A percentile compares a stretch with the other conserved stretches of the same genome.
Conservation (phyloP, 2,113 vertebrate genomes). For the Ceuthmochares aereus region DNA sequence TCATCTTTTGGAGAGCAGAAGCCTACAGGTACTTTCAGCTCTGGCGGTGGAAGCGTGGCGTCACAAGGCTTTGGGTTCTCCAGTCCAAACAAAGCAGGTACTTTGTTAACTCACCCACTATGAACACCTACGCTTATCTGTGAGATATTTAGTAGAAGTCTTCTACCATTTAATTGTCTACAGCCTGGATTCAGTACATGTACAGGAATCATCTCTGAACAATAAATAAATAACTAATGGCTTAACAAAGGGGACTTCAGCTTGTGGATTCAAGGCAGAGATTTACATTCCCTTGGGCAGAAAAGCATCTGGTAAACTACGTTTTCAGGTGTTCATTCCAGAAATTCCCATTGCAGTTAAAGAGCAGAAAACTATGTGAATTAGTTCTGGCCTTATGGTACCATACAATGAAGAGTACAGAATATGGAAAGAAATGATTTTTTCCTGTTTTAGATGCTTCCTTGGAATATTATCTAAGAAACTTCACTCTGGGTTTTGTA, state of each 20-base stretch:
- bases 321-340: background rate
- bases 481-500: background rate
- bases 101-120: background rate
- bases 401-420: background rate
- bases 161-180: background rate
- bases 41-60: conserved; percentile 88
- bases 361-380: background rate
- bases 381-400: background rate
- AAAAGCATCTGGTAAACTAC: background rate
- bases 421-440: background rate
- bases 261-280: background rate
- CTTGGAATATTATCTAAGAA: background rate
- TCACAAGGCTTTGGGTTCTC: conserved; percentile 94
- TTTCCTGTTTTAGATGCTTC: background rate
- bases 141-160: background rate
- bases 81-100: conserved; percentile 89
- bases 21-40: conserved; percentile 88
- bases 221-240: background rate
- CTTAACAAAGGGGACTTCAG: background rate
- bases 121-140: background rate
- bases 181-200: fast-evolving
- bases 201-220: background rate
- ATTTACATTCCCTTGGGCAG: background rate
- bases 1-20: conserved; percentile 92
- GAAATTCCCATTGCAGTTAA: background rate